Base-by-base conservation (phyloP, 2,797 vertebrate species). In the Peromyscus aztecus region DNA sequence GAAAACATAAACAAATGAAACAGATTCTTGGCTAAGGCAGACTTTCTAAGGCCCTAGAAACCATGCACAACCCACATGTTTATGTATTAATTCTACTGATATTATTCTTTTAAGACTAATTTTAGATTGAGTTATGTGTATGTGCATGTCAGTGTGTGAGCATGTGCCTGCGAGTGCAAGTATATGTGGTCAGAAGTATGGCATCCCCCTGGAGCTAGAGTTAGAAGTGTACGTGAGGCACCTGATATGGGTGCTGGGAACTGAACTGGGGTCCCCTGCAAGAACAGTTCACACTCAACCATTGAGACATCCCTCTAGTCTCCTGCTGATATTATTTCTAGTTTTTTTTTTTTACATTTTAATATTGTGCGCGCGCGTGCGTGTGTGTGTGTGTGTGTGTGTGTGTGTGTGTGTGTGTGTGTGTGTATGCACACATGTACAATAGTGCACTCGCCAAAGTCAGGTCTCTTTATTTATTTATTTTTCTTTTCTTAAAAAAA, bases 1-100 rank as follows among this genome's bases (percentile, higher is more conserved):
- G 19, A 78, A 95, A 87, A 55, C 86, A 81, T 57, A 37, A 89
- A 76, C 3, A 3, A 91, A 94, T 34, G 8, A 92, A 67, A 73
- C 27, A 71, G 65, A 71, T 89, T 80, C 52, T 75, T 75, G 82
- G 31, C 61, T 69, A 84, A 81, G 21, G 1, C 27, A 4, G 31
- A 65, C 63, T 86, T 95, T 61, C 89, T 14, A n/a, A 94, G 88
- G 63, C 59, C 65, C 59, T 61, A 61, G 82, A 78, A 95, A 83
- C 27, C 19, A 19, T 24, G 49, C 94, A 31, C 69, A 21, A 31
- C 19, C 59, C 3, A 1, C n/a, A n/a, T 23, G 69, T 91, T 59
- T 77, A 17, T 86, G 52, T 83, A 59, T 52, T 43, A 37, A 57
- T 43, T 71, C 21, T 16, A 10, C 31, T 37, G 23, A 71, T 43